Base-by-base conservation (phyloP, 37 sponge, comb jelly and placozoan species). In the Ianthella basta region DNA sequence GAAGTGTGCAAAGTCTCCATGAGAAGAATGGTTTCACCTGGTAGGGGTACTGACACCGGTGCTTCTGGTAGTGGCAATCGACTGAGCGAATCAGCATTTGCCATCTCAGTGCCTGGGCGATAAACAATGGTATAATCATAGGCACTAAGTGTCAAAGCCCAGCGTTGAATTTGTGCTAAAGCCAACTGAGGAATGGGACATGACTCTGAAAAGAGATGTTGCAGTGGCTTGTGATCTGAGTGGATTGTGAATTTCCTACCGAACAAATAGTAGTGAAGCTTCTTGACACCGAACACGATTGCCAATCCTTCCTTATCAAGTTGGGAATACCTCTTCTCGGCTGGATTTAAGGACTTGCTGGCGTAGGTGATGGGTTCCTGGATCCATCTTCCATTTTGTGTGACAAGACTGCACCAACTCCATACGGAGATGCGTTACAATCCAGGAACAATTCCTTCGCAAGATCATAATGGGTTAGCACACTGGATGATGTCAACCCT, bases 141-240 rank as follows among this genome's bases (percentile, higher is more conserved):
- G 8, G 50, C 50, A 44, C 50, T 44, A 3, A 44, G 8, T 3
- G 50, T 8, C 50, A 44, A 6, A 10, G 50, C 50, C 50, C 50
- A 44, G 3, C 50, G 3, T 44, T 44, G 50, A 44, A 44, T 64
- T 3, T 6, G 66, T 8, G 29, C 66, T 12, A 10, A 64, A 8
- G 66, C 10, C 30, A 30, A 12, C 6, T 3, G 5, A 12, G 66
- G 30, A 64, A 64, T 64, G 3, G 29, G 29, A 64, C 66, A 6
- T 12, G 4, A 3, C 10, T 64, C 30, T 3, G 27, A 3, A 64
- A 64, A 64, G 29, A 64, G 3, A 8, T 25, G 27, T 6, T 32
- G 66, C 8, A 64, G 66, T 64, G 66, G 66, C 30, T 64, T 64
- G 66, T 64, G 29, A 30, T 64, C 66, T 25, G 66, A 64, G 27